Base-by-base conservation (phyloP, 2,113 vertebrate genomes). In the Zosterops hypoxanthus region DNA sequence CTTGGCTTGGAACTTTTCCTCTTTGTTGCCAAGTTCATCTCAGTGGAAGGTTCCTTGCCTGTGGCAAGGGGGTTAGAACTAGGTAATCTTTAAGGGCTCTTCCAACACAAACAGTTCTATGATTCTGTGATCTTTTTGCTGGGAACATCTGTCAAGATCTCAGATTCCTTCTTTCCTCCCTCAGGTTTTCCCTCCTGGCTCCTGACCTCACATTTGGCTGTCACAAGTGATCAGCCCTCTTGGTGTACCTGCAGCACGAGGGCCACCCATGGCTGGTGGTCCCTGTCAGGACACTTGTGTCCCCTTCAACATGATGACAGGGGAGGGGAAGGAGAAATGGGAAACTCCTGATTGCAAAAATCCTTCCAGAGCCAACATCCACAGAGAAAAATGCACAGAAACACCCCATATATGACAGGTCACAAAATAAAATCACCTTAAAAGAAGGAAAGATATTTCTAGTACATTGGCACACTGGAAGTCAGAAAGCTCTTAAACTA, bases 221-320 rank as follows among this genome's bases (percentile, higher is more conserved):
- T 8, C 17, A 8, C 24, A 50, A 24, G 39, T 72, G 44, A 82
- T 29, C 22, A 70, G 8, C 33, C 23, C 19, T 47, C 47, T 16
- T 0, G 0, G 26, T 18, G 8, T 39, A 41, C 60, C 41, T 69
- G 36, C 16, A 18, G 23, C 36, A 31, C 0, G 0, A 56, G 29
- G 55, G 31, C 33, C 85, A 26, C 24, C 88, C 75, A 61, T 81
- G 52, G 29, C 24, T 81, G 41, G 44, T 65, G 23, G 20, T 21
- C 41, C 36, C 78, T 69, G 25, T 59, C 86, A 57, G 71, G 63
- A 50, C 57, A 12, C 31, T 61, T 36, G 12, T 24, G 49, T 57
- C 34, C 14, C 34, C 68, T 68, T 65, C 53, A 60, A 23, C 28
- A 14, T 21, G 73, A 60, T 33, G 22, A 29, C 28, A 86, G 33